Evolutionary conservation across 2,113 vertebrate species (phyloP).

Genomic region (Lipotes vexillifer): DNA sequence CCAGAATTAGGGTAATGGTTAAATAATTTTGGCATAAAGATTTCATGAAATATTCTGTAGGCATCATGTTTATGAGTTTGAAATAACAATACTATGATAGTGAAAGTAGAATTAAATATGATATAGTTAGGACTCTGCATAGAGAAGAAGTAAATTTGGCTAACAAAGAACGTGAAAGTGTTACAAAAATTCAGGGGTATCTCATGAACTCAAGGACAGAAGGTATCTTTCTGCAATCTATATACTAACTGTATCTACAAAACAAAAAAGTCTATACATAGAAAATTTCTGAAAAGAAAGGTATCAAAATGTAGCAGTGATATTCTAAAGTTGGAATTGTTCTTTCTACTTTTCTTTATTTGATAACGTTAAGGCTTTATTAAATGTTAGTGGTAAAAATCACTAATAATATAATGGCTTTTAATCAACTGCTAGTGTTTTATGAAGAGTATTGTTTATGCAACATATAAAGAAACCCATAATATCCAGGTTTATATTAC

Average conservation of each 20-base stretch:
- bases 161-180: not conserved
- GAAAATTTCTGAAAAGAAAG: slow-evolving; percentile 7
- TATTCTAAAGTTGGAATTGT: not conserved
- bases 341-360: not conserved
- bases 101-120: not conserved
- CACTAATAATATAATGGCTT: not conserved
- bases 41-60: not conserved
- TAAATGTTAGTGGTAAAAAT: not conserved
- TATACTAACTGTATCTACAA: not conserved
- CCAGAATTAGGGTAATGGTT: not conserved
- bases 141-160: not conserved
- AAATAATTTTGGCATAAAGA: not conserved
- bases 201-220: not conserved
- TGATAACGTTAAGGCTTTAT: not conserved
- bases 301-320: not conserved
- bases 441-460: not conserved
- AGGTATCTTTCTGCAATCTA: not conserved
- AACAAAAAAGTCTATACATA: not conserved
- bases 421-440: not conserved
- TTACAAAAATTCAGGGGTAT: not conserved
- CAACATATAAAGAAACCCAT: not conserved
- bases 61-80: not conserved
- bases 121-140: not conserved
- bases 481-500: not conserved
- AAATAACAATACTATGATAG: not conserved